These are phyloP conservation scores for Noctilio leporinus DNA, from an alignment of 2,113 vertebrate genomes.

Conservation along the genomic window DNA sequence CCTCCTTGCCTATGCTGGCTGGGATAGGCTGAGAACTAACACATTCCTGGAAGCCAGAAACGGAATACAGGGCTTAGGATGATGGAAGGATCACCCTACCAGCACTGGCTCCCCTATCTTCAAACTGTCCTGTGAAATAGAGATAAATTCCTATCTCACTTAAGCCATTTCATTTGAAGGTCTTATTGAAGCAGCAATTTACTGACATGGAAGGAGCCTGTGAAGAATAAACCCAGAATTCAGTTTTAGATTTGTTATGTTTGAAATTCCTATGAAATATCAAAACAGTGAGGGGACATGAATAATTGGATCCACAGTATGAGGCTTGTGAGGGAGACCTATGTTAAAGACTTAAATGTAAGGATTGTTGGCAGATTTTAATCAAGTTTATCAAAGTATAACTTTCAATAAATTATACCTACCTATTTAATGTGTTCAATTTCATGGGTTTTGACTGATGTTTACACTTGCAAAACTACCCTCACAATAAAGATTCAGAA, in stretches of 20 bases:
- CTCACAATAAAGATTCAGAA: not conserved
- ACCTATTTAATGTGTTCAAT: not conserved
- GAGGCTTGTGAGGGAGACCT: not conserved
- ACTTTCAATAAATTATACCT: not conserved
- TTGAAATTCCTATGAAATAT: constrained; percentile 24
- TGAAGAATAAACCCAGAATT: not conserved
- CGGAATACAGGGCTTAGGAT: not conserved
- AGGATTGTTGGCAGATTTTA: constrained; percentile 18
- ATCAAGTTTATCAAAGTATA: not conserved
- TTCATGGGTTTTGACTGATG: not conserved
- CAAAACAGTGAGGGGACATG: not conserved
- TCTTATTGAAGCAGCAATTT: constrained; percentile 2
- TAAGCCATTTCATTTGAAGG: not conserved
- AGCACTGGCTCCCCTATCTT: not conserved
- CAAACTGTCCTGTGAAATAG: not conserved
- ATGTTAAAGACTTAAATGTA: not conserved
- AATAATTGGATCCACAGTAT: not conserved
- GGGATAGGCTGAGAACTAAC: not conserved
- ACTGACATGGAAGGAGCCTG: not conserved
- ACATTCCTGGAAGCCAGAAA: not conserved
- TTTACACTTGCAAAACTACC: not conserved
- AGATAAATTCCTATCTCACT: not conserved
- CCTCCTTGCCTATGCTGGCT: not conserved
- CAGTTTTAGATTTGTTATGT: not conserved
- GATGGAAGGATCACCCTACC: not conserved